Evolutionary conservation across 1,140 invertebrate species (phyloP).

Genomic region (Neuroterus valhalla): DNA sequence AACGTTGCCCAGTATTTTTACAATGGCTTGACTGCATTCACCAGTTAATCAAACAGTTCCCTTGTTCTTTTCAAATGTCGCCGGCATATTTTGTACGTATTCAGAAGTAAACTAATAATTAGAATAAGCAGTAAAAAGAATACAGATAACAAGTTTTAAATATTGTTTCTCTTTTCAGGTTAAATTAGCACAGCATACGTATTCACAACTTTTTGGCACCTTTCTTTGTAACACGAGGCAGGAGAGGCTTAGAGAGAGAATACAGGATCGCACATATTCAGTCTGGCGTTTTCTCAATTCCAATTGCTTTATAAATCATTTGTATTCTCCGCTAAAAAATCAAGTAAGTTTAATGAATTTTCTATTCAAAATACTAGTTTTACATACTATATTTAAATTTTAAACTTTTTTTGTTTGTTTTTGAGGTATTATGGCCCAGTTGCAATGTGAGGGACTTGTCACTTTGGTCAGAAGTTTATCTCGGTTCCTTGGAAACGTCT

Average conservation of each 20-base stretch:
- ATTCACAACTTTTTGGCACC: constrained; percentile 97
- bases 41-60: constrained; percentile 92
- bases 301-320: constrained; percentile 88
- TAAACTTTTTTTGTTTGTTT: constrained; percentile 45
- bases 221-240: constrained; percentile 94
- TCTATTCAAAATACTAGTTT: not conserved
- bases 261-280: constrained; percentile 85
- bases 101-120: not conserved
- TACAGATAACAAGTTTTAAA: constrained; percentile 36
- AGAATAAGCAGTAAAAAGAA: not conserved
- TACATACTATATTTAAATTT: constrained; percentile 22
- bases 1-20: constrained; percentile 96
- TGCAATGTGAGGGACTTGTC: constrained; percentile 88
- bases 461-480: constrained; percentile 91
- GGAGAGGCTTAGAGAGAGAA: constrained; percentile 82
- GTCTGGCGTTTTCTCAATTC: constrained; percentile 91
- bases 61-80: constrained; percentile 96
- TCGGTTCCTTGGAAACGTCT: constrained; percentile 78
- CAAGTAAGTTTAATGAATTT: constrained; percentile 60
- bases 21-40: constrained; percentile 98
- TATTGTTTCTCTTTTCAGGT: constrained; percentile 78
- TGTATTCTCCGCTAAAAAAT: constrained; percentile 81
- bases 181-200: constrained; percentile 95
- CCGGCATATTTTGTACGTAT: constrained; percentile 89
- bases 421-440: constrained; percentile 89